phyloP scores from a whole-genome alignment of 2,113 vertebrate species.

The Barbus barbus region DNA sequence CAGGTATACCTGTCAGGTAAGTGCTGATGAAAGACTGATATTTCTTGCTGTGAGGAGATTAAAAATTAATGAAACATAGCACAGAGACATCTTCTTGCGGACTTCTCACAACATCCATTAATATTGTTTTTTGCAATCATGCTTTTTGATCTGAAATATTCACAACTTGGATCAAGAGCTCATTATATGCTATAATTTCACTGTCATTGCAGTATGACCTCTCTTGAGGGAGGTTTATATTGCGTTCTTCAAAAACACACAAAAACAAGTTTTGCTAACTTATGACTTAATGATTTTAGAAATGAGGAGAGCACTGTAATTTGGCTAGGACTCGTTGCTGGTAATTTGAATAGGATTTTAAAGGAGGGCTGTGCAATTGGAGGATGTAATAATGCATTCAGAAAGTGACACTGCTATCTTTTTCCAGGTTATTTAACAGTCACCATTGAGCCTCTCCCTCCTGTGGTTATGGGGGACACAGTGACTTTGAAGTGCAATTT shows the following conservation, averaged over 20 bases:
- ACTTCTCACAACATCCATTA: not conserved
- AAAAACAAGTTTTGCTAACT: not conserved
- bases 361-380: not conserved
- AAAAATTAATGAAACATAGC: conserved; percentile 20
- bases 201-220: not conserved
- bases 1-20: not conserved
- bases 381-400: conserved; percentile 23
- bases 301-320: conserved; percentile 4
- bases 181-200: conserved; percentile 11
- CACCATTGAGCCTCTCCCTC: conserved; percentile 87
- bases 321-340: not conserved
- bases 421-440: conserved; percentile 86
- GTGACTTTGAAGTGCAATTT: conserved; percentile 96
- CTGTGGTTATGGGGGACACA: conserved; percentile 90
- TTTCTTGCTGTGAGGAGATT: not conserved
- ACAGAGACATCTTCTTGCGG: not conserved
- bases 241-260: conserved; percentile 6
- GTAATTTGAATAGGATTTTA: conserved; percentile 23
- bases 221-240: not conserved
- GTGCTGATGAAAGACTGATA: not conserved
- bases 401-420: conserved; percentile 39
- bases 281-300: conserved; percentile 20
- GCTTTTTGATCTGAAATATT: conserved; percentile 15
- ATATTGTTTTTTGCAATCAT: conserved; percentile 12
- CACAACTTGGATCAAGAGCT: not conserved